Percentiles rank a stretch among this genome's conserved stretches.
phyloP scores from a whole-genome alignment of 2,888 invertebrate genomes.

The Branchinecta sandiegonensis region DNA sequence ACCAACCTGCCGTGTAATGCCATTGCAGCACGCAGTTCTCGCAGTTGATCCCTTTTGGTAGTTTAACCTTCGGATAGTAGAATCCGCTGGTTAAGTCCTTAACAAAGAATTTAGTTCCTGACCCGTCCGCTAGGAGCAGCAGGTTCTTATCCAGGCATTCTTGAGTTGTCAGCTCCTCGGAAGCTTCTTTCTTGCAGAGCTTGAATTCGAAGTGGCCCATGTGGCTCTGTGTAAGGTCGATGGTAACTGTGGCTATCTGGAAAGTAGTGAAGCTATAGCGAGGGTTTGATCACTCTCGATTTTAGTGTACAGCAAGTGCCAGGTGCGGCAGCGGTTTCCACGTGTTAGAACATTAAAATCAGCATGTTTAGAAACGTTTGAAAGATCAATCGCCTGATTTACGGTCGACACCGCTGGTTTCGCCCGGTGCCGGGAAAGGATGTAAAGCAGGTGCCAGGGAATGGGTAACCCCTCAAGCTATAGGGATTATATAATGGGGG shows the following conservation, averaged over 20 bases:
- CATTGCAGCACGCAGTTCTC: conserved; percentile 43
- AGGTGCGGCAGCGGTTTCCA: too few relatives aligned
- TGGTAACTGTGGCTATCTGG: conserved; percentile 26
- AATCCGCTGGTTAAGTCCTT: conserved; percentile 26
- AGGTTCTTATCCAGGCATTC: conserved; percentile 38
- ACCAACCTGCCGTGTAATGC: conserved; percentile 39
- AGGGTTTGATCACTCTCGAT: too few relatives aligned
- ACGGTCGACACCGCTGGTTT: too few relatives aligned
- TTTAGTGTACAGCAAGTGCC: too few relatives aligned
- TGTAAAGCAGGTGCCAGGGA: too few relatives aligned
- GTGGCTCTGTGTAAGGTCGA: conserved; percentile 36
- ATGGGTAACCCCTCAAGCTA: too few relatives aligned
- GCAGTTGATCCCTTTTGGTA: conserved; percentile 40
- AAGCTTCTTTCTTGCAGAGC: conserved; percentile 23
- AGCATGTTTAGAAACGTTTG: too few relatives aligned
- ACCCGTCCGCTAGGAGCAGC: conserved; percentile 33
- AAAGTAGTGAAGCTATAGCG: background rate
- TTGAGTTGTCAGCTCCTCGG: conserved; percentile 37
- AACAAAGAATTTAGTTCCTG: conserved; percentile 31
- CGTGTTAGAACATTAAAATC: too few relatives aligned
- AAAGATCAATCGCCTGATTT: too few relatives aligned
- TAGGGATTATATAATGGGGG: too few relatives aligned
- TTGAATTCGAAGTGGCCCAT: conserved; percentile 28
- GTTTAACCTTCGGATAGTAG: conserved; percentile 30
- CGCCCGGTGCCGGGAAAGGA: too few relatives aligned